phyloP scores from a whole-genome alignment of 2,113 vertebrate genomes.

The Arizona elegans region DNA sequence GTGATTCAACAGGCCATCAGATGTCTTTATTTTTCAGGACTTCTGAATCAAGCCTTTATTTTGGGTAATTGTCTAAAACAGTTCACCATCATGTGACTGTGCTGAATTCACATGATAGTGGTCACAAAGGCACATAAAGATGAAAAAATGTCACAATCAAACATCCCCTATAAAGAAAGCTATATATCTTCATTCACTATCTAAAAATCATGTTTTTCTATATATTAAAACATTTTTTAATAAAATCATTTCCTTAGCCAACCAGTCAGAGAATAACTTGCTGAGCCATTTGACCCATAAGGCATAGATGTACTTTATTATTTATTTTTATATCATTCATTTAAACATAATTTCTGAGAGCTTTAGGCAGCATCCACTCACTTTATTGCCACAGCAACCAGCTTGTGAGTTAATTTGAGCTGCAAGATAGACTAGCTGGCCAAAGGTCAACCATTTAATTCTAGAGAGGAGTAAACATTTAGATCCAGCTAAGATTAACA shows the following conservation, averaged over 20 bases:
- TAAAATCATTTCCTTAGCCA: background rate
- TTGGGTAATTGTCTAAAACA: background rate
- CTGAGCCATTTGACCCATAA: background rate
- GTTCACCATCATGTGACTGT: background rate
- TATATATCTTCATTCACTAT: background rate
- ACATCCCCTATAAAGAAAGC: background rate
- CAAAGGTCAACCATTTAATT: background rate
- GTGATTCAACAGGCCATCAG: background rate
- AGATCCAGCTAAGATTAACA: background rate
- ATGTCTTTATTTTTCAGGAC: background rate
- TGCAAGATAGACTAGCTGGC: background rate
- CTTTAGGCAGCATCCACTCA: background rate
- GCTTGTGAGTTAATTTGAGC: background rate
- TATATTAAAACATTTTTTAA: background rate
- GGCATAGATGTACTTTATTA: background rate
- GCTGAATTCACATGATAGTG: background rate
- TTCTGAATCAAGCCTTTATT: background rate
- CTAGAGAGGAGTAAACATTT: background rate
- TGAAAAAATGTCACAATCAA: background rate
- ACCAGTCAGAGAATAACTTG: background rate
- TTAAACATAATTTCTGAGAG: background rate
- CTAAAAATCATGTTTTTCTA: background rate
- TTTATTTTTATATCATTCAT: background rate
- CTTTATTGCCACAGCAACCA: background rate
- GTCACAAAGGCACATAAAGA: background rate